These are phyloP conservation scores for Heteromormyrus szaboi DNA, from an alignment of 2,797 vertebrate genomes.

Conservation along the genomic window DNA sequence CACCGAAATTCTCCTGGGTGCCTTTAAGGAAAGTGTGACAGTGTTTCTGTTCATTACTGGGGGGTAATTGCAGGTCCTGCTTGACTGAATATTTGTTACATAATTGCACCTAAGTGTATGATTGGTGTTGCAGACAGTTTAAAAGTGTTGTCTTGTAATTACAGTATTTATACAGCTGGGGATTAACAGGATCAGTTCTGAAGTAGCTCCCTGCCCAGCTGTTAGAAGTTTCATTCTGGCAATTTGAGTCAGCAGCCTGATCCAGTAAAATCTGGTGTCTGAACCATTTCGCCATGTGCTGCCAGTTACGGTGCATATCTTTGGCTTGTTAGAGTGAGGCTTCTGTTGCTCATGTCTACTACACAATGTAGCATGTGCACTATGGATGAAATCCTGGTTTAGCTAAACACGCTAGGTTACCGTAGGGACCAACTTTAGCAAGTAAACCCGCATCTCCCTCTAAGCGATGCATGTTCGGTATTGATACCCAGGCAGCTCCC, in stretches of 20 bases:
- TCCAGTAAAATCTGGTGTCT: not conserved
- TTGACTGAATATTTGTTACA: not conserved
- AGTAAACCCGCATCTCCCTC: not conserved
- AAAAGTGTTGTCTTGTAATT: not conserved
- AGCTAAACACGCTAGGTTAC: not conserved
- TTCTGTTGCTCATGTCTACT: not conserved
- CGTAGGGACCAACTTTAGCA: not conserved
- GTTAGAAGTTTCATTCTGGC: not conserved
- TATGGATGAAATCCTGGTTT: not conserved
- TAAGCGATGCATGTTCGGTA: not conserved
- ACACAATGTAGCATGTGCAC: not conserved
- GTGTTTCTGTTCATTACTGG: not conserved
- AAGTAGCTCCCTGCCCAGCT: not conserved
- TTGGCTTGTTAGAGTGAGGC: not conserved
- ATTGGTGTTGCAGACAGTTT: not conserved
- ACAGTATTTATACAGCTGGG: not conserved
- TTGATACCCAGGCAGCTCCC: not conserved
- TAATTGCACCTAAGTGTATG: not conserved
- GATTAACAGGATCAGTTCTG: not conserved
- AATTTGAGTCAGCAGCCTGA: not conserved
- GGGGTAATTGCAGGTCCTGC: not conserved
- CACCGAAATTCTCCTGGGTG: not conserved
- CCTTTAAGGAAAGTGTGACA: constrained; percentile 1
- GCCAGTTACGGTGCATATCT: not conserved
- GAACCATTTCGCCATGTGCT: not conserved